phyloP scores from a whole-genome alignment of 2,797 vertebrate species.

The Crocodylus rhombifer region DNA sequence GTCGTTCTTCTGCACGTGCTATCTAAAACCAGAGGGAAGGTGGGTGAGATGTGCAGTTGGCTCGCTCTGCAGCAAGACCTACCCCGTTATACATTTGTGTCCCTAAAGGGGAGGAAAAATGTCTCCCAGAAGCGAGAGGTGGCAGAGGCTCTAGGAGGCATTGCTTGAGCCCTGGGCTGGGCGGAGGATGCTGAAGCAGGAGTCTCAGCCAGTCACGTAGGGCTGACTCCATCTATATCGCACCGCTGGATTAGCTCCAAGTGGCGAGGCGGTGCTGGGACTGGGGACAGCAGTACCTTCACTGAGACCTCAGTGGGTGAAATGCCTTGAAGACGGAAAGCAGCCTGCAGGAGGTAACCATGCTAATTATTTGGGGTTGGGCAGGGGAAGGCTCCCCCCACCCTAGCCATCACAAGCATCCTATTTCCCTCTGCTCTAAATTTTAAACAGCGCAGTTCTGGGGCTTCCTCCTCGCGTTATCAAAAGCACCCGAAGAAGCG shows the following conservation, averaged over 20 bases:
- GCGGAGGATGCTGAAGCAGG: not conserved
- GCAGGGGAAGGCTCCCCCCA: too few relatives aligned
- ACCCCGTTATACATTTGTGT: accelerated
- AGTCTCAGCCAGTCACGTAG: not conserved
- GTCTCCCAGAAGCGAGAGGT: not conserved
- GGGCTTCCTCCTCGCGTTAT: not conserved
- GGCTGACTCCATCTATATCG: not conserved
- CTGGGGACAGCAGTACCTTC: not conserved
- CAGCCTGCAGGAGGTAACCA: not conserved
- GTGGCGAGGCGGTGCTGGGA: not conserved
- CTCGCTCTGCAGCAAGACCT: not conserved
- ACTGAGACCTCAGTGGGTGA: not conserved
- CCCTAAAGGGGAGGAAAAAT: not conserved
- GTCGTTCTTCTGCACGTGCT: not conserved
- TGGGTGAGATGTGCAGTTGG: not conserved
- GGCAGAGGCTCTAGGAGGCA: too few relatives aligned
- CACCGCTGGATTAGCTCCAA: not conserved
- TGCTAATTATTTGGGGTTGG: not conserved
- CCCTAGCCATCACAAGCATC: too few relatives aligned
- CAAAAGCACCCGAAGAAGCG: not conserved
- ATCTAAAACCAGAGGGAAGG: accelerated
- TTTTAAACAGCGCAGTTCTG: not conserved
- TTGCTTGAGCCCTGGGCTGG: not conserved
- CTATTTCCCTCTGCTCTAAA: not conserved
- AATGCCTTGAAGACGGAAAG: too few relatives aligned